phyloP scores from a whole-genome alignment of 2,888 invertebrate species.

The Mayetiola destructor region DNA sequence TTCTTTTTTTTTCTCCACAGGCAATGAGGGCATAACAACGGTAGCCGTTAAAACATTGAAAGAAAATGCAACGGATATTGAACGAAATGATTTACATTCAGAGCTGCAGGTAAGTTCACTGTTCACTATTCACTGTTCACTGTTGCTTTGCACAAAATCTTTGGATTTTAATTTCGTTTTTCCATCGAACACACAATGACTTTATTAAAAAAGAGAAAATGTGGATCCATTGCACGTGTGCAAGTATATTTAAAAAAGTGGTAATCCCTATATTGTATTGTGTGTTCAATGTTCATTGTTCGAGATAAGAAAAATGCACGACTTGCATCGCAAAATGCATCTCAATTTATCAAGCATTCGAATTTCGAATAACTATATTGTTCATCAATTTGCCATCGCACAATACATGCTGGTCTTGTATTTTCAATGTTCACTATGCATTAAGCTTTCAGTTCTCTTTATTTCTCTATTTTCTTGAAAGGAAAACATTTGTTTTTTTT shows the following conservation, averaged over 20 bases:
- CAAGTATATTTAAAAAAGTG: background rate
- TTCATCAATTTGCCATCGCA: too few species aligned
- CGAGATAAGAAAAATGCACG: too few species aligned
- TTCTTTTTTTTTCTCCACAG: constrained; percentile 22
- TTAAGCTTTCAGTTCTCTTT: too few species aligned
- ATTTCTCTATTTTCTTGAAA: too few species aligned
- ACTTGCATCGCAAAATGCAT: too few species aligned
- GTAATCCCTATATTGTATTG: too few species aligned
- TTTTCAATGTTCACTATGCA: too few species aligned
- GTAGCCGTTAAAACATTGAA: constrained; percentile 93
- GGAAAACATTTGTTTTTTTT: too few species aligned
- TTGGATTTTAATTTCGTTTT: background rate
- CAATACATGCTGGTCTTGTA: too few species aligned
- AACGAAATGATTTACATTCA: constrained; percentile 70
- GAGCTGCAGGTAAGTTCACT: constrained; percentile 48
- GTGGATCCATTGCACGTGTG: background rate
- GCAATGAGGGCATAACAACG: constrained; percentile 55
- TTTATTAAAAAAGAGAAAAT: background rate
- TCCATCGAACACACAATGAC: background rate
- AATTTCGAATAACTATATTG: too few species aligned
- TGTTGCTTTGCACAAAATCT: background rate
- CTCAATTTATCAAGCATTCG: too few species aligned
- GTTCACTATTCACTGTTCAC: background rate
- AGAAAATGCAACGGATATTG: constrained; percentile 78
- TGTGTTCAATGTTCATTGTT: background rate